These are phyloP conservation scores for Gryllus longicercus DNA, from an alignment of 2,888 invertebrate species.

Conservation along the genomic window DNA sequence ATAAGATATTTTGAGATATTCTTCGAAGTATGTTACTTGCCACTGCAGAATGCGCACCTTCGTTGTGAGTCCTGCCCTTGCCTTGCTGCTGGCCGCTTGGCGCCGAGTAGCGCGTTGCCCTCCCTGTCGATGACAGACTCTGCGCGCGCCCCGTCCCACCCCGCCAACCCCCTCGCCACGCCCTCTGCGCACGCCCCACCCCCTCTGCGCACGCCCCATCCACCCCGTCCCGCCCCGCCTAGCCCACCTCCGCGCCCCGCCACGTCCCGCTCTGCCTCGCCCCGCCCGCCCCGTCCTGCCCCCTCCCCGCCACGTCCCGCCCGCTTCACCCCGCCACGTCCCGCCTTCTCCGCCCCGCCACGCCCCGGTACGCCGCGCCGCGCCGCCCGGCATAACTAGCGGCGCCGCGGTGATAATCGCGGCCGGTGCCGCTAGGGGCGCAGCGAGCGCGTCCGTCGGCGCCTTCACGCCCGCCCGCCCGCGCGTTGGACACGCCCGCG, in stretches of 20 bases:
- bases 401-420: not conserved
- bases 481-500: not conserved
- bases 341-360: not conserved
- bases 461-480: conserved; percentile 3
- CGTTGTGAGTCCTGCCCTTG: no score
- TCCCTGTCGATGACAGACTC: no score
- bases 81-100: no score
- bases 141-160: no score
- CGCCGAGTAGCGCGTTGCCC: no score
- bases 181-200: no score
- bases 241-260: not conserved
- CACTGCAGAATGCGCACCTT: no score
- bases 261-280: not conserved
- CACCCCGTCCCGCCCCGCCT: not conserved
- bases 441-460: not conserved
- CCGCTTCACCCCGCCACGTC: not conserved
- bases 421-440: conserved; percentile 2
- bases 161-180: no score
- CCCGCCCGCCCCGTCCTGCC: not conserved
- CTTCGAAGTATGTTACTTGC: no score
- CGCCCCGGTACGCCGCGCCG: not conserved
- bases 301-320: not conserved
- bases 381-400: not conserved
- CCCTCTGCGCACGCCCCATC: no score
- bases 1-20: no score